Evolutionary conservation across 2,888 invertebrate species (phyloP).

Genomic region (Melieria picta): DNA sequence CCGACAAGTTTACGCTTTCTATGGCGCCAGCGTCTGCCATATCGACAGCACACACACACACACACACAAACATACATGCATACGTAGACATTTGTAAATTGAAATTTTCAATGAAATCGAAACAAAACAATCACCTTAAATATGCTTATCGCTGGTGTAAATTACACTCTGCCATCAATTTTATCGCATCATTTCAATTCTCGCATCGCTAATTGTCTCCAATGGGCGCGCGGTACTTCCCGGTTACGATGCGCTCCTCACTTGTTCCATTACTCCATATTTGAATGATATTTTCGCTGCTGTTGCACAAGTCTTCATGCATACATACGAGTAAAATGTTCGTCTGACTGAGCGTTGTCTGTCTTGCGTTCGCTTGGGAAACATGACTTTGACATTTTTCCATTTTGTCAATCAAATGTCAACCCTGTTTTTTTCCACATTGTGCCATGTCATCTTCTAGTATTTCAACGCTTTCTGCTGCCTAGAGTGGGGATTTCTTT

Average conservation of each 20-base stretch:
- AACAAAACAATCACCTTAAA: too few relatives aligned
- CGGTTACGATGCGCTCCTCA: too few relatives aligned
- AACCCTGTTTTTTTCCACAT: slow-evolving; percentile 6
- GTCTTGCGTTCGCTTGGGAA: neutral
- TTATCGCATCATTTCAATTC: too few relatives aligned
- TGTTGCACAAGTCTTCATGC: too few relatives aligned
- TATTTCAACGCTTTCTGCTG: neutral
- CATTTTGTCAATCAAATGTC: slow-evolving; percentile 16
- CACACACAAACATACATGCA: neutral
- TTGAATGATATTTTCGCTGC: neutral
- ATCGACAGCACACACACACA: neutral
- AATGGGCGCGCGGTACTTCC: too few relatives aligned
- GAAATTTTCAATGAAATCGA: too few relatives aligned
- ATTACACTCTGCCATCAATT: too few relatives aligned
- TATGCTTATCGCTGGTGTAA: too few relatives aligned
- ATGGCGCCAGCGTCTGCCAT: slow-evolving; percentile 5
- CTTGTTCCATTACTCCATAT: neutral
- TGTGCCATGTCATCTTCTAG: neutral
- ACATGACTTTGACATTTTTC: slow-evolving; percentile 14
- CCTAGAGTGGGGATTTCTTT: neutral
- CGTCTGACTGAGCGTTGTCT: too few relatives aligned
- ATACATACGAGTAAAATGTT: too few relatives aligned
- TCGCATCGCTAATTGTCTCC: too few relatives aligned
- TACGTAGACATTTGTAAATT: neutral
- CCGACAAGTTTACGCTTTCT: slow-evolving; percentile 9